phyloP scores from a whole-genome alignment of 1,140 invertebrate species.

The Bombus breviceps region DNA sequence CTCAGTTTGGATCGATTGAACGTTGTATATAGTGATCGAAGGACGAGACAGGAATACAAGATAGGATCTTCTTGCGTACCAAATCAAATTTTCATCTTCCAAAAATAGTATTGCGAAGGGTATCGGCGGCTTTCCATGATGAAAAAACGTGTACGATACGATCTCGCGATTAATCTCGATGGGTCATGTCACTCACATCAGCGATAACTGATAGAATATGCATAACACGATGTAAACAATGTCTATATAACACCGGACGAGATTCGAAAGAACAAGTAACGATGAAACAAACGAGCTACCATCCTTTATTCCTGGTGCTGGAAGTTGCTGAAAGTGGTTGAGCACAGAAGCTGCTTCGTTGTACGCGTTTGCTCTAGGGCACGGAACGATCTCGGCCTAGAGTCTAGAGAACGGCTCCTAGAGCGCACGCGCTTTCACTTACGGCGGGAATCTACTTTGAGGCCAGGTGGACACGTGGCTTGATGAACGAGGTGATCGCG shows the following conservation, averaged over 20 bases:
- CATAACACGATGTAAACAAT: not conserved
- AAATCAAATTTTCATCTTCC: not conserved
- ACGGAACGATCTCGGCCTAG: slow-evolving; percentile 3
- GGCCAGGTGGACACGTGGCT: slow-evolving; percentile 19
- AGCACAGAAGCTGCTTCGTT: not conserved
- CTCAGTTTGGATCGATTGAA: not conserved
- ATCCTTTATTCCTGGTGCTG: not conserved
- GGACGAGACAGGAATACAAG: not conserved
- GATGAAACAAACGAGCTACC: not conserved
- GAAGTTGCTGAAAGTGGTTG: not conserved
- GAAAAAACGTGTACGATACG: not conserved
- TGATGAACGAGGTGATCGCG: slow-evolving; percentile 14
- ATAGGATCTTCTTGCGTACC: not conserved
- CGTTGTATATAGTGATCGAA: not conserved
- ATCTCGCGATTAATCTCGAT: not conserved
- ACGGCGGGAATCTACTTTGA: slow-evolving; percentile 25
- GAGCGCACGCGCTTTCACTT: slow-evolving; percentile 36
- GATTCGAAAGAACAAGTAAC: not conserved
- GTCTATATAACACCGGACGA: not conserved
- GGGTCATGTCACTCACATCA: not conserved
- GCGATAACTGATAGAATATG: not conserved
- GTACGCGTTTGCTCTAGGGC: not conserved
- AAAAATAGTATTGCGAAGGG: not conserved
- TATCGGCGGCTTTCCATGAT: not conserved
- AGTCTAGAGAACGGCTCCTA: slow-evolving; percentile 7